Evolutionary conservation across 2,113 vertebrate species (phyloP).

Genomic region (Pomatostomus ruficeps): DNA sequence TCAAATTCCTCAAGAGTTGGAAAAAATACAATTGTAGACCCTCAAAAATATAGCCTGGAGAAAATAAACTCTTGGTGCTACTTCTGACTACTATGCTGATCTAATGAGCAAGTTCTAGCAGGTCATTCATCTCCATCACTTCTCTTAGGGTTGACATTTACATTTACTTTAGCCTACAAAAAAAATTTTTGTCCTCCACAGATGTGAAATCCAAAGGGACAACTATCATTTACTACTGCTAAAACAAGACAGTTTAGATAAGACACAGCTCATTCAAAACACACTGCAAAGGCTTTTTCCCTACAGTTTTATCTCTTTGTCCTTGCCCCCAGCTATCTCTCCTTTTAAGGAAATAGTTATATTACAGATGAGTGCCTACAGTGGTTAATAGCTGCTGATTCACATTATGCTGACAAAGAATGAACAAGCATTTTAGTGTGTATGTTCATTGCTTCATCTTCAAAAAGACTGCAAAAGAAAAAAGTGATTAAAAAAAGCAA

Average conservation of each 20-base stretch:
- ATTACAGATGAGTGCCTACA: constrained; percentile 25
- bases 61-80: neutral
- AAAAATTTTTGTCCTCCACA: neutral
- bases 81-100: neutral
- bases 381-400: constrained; percentile 60
- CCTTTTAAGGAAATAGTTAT: constrained; percentile 61
- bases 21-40: neutral
- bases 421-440: constrained; percentile 47
- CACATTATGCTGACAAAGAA: constrained; percentile 60
- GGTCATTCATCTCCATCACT: neutral
- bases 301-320: neutral
- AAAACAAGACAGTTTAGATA: neutral
- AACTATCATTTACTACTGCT: neutral
- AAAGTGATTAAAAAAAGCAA: neutral
- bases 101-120: neutral
- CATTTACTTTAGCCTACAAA: neutral
- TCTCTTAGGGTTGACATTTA: neutral
- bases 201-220: neutral
- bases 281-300: neutral
- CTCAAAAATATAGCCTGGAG: neutral
- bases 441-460: neutral
- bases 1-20: neutral
- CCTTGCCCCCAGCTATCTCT: constrained; percentile 9
- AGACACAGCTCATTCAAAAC: neutral
- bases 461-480: neutral